Percentiles rank a stretch among this genome's conserved stretches.
Conservation (phyloP, 2,888 invertebrate genomes). For the Luperina nickerlii region DNA sequence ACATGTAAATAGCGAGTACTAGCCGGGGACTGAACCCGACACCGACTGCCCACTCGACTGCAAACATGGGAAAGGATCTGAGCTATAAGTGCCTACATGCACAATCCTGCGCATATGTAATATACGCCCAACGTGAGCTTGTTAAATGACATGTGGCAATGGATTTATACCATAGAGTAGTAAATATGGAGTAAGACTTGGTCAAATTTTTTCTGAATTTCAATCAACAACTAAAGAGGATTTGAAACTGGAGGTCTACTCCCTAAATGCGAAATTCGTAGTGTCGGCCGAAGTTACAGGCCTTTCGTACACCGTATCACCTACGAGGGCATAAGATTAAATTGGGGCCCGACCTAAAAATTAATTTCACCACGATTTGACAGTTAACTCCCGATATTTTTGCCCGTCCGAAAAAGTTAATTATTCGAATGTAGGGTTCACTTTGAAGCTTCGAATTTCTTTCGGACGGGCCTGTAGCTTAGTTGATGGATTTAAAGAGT, state of each 20-base stretch:
- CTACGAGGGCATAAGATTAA: background rate
- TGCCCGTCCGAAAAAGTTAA: background rate
- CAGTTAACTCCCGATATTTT: too few species aligned
- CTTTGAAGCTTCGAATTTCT: too few species aligned
- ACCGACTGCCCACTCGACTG: constrained; percentile 67
- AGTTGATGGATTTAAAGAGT: too few species aligned
- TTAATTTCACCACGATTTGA: too few species aligned
- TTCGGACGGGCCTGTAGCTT: too few species aligned
- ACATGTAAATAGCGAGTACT: constrained; percentile 54
- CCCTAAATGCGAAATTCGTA: background rate
- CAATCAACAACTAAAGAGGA: background rate
- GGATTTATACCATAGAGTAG: background rate
- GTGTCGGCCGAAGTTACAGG: background rate
- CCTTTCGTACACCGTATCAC: background rate
- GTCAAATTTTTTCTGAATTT: background rate
- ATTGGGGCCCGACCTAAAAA: too few species aligned
- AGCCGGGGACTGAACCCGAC: constrained; percentile 66
- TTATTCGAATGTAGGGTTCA: background rate
- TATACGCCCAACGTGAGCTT: background rate
- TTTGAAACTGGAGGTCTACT: background rate
- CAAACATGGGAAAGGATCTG: constrained; percentile 68
- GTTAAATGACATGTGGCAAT: constrained; percentile 9
- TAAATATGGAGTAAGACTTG: background rate
- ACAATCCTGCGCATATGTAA: background rate
- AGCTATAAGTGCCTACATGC: constrained; percentile 27